Percentiles rank a stretch among this genome's conserved stretches.
These are phyloP conservation scores for Stigmatopora argus DNA, from an alignment of 2,113 vertebrate genomes.

Conservation along the genomic window DNA sequence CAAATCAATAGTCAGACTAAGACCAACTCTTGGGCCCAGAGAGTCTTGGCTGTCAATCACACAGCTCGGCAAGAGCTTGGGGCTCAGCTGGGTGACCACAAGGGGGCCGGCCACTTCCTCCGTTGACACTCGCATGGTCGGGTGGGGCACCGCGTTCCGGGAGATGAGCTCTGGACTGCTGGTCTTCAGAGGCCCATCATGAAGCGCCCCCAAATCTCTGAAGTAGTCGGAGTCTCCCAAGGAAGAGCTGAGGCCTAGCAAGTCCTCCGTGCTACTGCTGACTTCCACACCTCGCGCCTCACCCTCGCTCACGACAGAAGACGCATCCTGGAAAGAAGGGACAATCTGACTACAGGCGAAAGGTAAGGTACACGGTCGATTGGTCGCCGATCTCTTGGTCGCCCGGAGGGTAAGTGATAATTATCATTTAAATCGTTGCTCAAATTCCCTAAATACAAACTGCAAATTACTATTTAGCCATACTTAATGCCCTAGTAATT, in stretches of 20 bases:
- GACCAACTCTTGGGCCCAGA: conserved; percentile 14
- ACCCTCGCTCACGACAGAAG: conserved; percentile 68
- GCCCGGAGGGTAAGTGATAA: too few relatives aligned
- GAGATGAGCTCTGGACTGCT: conserved; percentile 3
- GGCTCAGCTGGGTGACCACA: conserved; percentile 37
- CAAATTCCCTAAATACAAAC: too few relatives aligned
- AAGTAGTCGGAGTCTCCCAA: conserved; percentile 78
- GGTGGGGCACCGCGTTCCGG: conserved; percentile 6
- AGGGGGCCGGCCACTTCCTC: conserved; percentile 21
- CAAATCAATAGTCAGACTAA: conserved; percentile 35
- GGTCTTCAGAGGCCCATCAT: conserved; percentile 3
- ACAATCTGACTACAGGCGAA: background rate
- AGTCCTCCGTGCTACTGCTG: conserved; percentile 75
- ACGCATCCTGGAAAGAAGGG: conserved; percentile 66
- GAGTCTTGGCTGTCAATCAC: conserved; percentile 22
- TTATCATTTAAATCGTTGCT: too few relatives aligned
- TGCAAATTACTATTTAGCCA: too few relatives aligned
- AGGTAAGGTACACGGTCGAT: too few relatives aligned
- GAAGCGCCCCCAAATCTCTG: conserved; percentile 68
- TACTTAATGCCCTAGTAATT: too few relatives aligned
- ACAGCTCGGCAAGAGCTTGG: conserved; percentile 15
- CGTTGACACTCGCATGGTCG: background rate
- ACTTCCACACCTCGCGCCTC: conserved; percentile 56
- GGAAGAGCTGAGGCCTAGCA: conserved; percentile 70
- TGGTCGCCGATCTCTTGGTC: too few relatives aligned